Conservation (phyloP, 2,113 vertebrate species). For the Ailurus styani region DNA sequence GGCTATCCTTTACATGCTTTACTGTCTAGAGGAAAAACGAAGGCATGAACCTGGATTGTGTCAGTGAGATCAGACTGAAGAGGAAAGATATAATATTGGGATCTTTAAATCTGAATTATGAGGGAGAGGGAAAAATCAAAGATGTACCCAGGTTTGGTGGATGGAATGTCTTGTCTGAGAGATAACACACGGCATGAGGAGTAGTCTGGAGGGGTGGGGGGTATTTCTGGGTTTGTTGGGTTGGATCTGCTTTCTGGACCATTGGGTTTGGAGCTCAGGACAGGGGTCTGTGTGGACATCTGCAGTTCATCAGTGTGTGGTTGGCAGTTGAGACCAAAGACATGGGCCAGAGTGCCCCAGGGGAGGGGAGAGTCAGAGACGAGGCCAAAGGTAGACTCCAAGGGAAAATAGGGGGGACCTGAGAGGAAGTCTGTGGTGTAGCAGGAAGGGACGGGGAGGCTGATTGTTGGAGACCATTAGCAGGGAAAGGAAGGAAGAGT, state of each 20-base stretch:
- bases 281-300: not conserved
- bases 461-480: not conserved
- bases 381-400: not conserved
- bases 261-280: not conserved
- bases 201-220: not conserved
- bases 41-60: not conserved
- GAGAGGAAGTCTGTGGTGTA: not conserved
- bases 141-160: not conserved
- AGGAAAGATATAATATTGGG: not conserved
- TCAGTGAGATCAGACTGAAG: not conserved
- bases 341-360: not conserved
- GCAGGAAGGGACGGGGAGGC: not conserved
- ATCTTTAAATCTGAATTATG: not conserved
- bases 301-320: not conserved
- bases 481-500: not conserved
- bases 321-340: not conserved
- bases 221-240: not conserved
- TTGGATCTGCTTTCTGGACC: not conserved
- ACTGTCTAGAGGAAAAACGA: not conserved
- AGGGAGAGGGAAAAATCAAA: not conserved
- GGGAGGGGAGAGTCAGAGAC: not conserved
- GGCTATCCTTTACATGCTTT: not conserved
- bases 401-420: not conserved
- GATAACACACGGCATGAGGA: too few relatives aligned
- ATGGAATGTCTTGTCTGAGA: not conserved